These are phyloP conservation scores for Stegodyphus dumicola DNA, from an alignment of 1,140 invertebrate genomes.

Conservation along the genomic window DNA sequence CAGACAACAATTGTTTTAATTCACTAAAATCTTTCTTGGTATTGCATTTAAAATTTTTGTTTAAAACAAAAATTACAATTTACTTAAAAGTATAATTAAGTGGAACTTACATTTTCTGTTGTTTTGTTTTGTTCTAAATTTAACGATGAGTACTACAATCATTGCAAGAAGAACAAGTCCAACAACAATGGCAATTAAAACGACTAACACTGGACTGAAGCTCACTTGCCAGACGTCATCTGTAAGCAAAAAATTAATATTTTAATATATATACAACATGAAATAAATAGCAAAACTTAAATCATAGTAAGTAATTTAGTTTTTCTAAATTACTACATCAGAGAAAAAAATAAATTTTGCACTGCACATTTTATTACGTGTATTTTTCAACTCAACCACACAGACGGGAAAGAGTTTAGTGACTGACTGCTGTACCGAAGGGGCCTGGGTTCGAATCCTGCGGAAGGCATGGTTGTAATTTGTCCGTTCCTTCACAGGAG, in stretches of 20 bases:
- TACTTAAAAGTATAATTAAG: background rate
- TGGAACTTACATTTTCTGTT: constrained; percentile 46
- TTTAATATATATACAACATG: too few species aligned
- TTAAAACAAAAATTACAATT: background rate
- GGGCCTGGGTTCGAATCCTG: too few species aligned
- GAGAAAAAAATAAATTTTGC: too few species aligned
- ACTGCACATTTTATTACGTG: too few species aligned
- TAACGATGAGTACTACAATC: constrained; percentile 62
- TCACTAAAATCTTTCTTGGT: background rate
- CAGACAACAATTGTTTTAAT: background rate
- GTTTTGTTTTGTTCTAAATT: constrained; percentile 52
- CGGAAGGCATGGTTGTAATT: too few species aligned
- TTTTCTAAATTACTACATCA: too few species aligned
- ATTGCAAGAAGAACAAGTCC: constrained; percentile 63
- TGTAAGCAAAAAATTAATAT: constrained; percentile 22
- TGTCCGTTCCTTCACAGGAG: too few species aligned
- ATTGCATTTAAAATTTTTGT: background rate
- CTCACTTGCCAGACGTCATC: constrained; percentile 64
- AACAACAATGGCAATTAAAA: constrained; percentile 63
- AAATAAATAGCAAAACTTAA: too few species aligned
- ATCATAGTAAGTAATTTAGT: too few species aligned
- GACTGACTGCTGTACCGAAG: too few species aligned
- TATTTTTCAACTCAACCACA: too few species aligned
- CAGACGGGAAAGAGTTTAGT: too few species aligned
- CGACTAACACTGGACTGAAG: constrained; percentile 62